Conservation (phyloP, 2,113 vertebrate species). For the Sialia sialis region DNA sequence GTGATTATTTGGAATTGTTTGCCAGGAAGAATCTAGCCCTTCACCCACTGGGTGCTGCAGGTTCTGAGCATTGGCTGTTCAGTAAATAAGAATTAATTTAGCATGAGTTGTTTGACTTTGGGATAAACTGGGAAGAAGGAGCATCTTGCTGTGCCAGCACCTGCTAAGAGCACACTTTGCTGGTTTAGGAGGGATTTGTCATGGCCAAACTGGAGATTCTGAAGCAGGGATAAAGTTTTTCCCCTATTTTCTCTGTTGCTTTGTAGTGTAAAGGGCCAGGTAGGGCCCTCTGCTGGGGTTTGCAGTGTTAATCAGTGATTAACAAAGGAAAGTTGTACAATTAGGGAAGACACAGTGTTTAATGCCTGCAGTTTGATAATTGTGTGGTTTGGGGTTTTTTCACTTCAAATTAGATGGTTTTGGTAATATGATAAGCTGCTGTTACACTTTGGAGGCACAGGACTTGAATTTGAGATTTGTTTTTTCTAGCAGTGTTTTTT, state of each 20-base stretch:
- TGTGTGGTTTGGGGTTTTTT: background rate
- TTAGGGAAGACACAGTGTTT: background rate
- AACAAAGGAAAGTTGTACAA: background rate
- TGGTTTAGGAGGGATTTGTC: background rate
- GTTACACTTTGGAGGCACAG: fast-evolving
- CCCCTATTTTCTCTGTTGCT: background rate
- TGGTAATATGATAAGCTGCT: background rate
- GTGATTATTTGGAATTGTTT: background rate
- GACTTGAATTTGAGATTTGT: background rate
- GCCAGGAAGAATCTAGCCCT: background rate
- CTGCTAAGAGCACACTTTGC: background rate
- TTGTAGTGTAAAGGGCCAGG: background rate
- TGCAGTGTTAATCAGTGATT: background rate
- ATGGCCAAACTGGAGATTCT: background rate
- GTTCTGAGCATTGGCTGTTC: background rate
- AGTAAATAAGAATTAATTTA: background rate
- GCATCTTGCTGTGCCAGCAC: background rate
- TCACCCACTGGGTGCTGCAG: background rate
- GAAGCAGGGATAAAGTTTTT: background rate
- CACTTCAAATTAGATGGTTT: background rate
- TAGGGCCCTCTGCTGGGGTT: background rate
- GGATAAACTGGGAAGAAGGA: background rate
- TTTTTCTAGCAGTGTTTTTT: background rate
- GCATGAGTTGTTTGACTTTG: background rate
- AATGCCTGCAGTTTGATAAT: background rate